A percentile compares a stretch with the other conserved stretches of the same genome.
Evolutionary conservation across 2,113 vertebrate genomes (phyloP).

Genomic region (Clarias macrocephalus): DNA sequence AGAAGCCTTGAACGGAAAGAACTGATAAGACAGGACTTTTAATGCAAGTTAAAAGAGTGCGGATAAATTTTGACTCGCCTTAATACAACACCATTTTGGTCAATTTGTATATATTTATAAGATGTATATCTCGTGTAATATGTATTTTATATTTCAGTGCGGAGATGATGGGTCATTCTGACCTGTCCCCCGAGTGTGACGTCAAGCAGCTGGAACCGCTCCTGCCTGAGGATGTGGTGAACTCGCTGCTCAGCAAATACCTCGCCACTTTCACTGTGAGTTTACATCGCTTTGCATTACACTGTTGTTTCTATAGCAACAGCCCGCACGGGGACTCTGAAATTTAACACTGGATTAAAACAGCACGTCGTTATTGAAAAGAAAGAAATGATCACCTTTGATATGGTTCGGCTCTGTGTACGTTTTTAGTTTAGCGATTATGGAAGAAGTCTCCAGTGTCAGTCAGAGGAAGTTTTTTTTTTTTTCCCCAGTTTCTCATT

Average conservation of each 20-base stretch:
- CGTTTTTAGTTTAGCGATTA: background rate
- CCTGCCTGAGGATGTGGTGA: conserved; percentile 80
- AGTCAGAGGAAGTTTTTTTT: background rate
- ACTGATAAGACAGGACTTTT: no score
- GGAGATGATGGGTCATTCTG: conserved; percentile 95
- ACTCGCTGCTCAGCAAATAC: conserved; percentile 88
- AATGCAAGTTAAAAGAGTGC: no score
- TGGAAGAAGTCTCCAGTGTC: background rate
- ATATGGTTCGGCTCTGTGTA: background rate
- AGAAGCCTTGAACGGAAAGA: no score
- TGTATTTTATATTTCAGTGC: conserved; percentile 65
- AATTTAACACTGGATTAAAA: background rate
- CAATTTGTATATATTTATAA: background rate
- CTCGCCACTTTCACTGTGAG: conserved; percentile 93
- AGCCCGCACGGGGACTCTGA: background rate
- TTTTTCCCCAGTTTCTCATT: no score
- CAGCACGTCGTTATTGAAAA: background rate
- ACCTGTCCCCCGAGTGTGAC: conserved; percentile 86
- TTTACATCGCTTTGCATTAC: background rate
- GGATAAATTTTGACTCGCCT: no score
- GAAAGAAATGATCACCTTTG: background rate
- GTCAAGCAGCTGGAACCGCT: conserved; percentile 78
- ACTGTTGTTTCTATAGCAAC: background rate
- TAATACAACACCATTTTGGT: background rate
- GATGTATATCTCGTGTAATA: background rate